Evolutionary conservation across 2,113 vertebrate genomes (phyloP), one percentile per base, ranked within the genome.

Genomic region (Elephantulus edwardii): DNA sequence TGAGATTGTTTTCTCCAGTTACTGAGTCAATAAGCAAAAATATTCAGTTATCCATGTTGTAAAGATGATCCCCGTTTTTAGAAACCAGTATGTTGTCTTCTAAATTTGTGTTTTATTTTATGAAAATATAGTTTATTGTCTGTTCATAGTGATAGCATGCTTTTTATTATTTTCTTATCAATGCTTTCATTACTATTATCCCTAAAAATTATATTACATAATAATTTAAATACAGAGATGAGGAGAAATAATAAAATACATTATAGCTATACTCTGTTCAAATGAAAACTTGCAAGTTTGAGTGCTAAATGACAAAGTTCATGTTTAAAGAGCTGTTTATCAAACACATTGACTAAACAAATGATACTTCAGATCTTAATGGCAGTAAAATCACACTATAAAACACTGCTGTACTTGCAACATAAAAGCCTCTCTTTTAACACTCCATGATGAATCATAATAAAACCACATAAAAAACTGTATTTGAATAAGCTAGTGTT

Each of bases 281-380:
- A 96, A 95, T 92, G 96, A 88, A 98, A 97, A 98, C 96, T 97
- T 96, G 88, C 88, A 97, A 90, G 96, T 97, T 97, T 98, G 97
- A 96, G 98, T 96, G 97, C 80, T 90, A 97, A 90, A 97, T 96
- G 96, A 97, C 96, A 98, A 96, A 97, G 97, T 98, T 98, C 95
- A 98, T 97, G 95, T 97, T 97, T 97, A 97, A 98, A 97, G 98
- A 98, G 96, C 94, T 96, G 90, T 96, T 96, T 98, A 96, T 98
- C 97, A 97, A 97, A 96, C 88, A 97, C 97, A 97, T 97, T 46
- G 92, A 98, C 96, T 97, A 97, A 96, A 97, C 8, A 16, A 95
- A 95, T 98, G 97, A 98, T 97, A 97, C 96, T 98, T 98, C 98
- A 98, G 96, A 97, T 97, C 97, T 97, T 98, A 97, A 97, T 97